Evolutionary conservation across 1,140 invertebrate genomes (phyloP).

Genomic region (Zaprionus capensis): DNA sequence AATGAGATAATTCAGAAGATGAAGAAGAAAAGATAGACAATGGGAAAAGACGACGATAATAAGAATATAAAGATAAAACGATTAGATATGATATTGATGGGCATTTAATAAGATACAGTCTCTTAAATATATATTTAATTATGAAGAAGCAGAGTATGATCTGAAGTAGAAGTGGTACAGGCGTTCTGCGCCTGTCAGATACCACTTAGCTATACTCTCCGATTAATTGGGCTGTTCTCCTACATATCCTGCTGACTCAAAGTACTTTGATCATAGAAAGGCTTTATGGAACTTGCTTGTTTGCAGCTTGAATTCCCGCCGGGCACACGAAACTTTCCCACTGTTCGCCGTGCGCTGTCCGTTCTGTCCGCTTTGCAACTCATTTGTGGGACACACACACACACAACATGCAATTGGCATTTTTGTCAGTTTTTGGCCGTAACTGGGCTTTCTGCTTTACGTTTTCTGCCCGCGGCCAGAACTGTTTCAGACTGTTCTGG

Average conservation of each 20-base stretch:
- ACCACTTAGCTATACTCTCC: background rate
- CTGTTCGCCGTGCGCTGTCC: background rate
- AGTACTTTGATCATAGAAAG: background rate
- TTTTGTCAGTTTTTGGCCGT: slow-evolving; percentile 37
- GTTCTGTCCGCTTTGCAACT: slow-evolving; percentile 8
- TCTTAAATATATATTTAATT: no score
- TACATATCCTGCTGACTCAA: background rate
- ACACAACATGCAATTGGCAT: slow-evolving; percentile 53
- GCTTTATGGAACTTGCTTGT: background rate
- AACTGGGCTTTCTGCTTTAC: background rate
- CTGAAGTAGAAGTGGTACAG: no score
- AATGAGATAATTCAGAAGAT: background rate
- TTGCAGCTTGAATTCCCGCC: background rate
- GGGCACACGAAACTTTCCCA: background rate
- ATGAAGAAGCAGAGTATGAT: no score
- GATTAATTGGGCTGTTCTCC: background rate
- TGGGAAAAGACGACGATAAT: background rate
- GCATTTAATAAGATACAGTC: background rate
- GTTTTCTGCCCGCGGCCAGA: background rate
- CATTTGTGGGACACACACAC: slow-evolving; percentile 41
- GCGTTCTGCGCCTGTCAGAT: background rate
- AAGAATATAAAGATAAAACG: background rate
- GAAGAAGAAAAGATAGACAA: background rate
- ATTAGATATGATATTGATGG: background rate
- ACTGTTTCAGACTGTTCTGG: background rate